Evolutionary conservation across 2,888 invertebrate genomes (phyloP).

Genomic region (Apoderus coryli): DNA sequence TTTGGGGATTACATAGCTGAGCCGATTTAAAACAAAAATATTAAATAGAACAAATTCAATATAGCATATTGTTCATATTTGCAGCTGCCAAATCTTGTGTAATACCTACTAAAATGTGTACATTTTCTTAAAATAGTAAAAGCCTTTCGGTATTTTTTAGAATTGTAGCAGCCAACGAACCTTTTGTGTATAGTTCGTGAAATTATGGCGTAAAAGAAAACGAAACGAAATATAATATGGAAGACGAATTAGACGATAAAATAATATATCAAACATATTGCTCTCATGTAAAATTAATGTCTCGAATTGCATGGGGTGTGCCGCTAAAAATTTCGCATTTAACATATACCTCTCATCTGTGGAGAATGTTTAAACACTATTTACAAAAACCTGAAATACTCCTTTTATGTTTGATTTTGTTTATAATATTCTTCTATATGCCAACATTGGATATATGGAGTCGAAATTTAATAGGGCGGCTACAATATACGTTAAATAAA

Average conservation of each 20-base stretch:
- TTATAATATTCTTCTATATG: constrained; percentile 63
- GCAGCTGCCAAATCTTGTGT: no score
- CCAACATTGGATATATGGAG: constrained; percentile 77
- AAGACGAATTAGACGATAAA: constrained; percentile 84
- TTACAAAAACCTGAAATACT: constrained; percentile 68
- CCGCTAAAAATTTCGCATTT: constrained; percentile 45
- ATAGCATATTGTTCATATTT: no score
- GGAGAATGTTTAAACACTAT: constrained; percentile 65
- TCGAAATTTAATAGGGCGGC: constrained; percentile 46
- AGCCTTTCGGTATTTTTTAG: no score
- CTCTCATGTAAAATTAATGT: constrained; percentile 73
- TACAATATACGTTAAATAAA: constrained; percentile 51
- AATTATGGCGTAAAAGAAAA: no score
- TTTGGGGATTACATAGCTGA: no score
- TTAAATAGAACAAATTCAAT: no score
- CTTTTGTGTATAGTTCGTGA: no score
- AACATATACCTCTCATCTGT: constrained; percentile 53
- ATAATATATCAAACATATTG: constrained; percentile 77
- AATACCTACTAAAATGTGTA: no score
- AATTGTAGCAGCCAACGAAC: no score
- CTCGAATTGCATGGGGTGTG: constrained; percentile 64
- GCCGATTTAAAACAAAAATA: no score
- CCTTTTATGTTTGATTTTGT: constrained; percentile 52
- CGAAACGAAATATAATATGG: no score
- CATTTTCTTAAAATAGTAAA: no score